Base-by-base conservation (phyloP, 64 coral and sea anemone genomes). In the Acropora yongei region DNA sequence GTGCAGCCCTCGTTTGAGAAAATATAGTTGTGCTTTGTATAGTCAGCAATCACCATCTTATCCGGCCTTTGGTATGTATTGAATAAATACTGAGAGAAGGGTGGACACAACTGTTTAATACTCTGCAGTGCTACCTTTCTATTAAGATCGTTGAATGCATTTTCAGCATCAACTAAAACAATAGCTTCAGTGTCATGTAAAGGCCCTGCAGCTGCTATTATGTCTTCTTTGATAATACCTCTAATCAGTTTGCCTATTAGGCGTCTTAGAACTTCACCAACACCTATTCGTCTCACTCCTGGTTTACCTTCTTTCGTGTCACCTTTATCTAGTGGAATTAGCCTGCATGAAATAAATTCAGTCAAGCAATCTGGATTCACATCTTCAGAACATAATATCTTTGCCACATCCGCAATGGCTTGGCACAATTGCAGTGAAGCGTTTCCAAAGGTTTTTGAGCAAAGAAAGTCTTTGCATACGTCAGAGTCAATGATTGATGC, bases 371-470 rank as follows among this genome's bases (percentile, higher is more conserved):
- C 66, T 68, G 66, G 66, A 68, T 68, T 68, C 66, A 68, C 68
- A 72, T 72, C 68, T 72, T 72, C 68, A 72, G 68, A 72, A 19
- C 68, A 74, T 74, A 74, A 74, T 41, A 74, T 30, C 71, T 74
- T 74, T 74, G 71, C 71, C 71, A 74, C 71, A 72, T 72, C 68
- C 19, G 68, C 68, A 72, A 72, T 40, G 40, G 68, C 68, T 19
- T 72, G 68, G 68, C 68, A 72, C 20, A 72, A 72, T 72, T 30
- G 68, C 68, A 72, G 40, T 72, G 68, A 72, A 72, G 68, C 68
- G 40, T 72, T 72, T 72, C 68, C 68, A 72, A 72, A 20, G 19
- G 68, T 19, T 72, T 72, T 72, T 72, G 68, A 72, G 61, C 61
- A 66, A 13, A 66, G 4, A 66, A 66, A 66, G 61, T 66, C 61